Evolutionary conservation across 2,113 vertebrate genomes (phyloP).

Genomic region (Acrocephalus arundinaceus): DNA sequence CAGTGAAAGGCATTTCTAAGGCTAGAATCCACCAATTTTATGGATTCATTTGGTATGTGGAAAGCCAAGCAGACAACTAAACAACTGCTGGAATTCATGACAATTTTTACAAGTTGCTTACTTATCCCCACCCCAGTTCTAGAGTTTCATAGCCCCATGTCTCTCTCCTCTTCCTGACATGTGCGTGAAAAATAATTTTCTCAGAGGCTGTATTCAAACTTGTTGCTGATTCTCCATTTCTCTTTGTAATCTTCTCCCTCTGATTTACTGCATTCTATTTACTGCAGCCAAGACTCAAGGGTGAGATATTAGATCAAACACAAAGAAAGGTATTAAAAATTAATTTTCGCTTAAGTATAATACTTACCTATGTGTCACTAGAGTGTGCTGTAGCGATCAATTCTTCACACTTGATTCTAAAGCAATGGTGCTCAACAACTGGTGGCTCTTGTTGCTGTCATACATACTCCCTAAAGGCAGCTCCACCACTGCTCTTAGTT

Average conservation of each 20-base stretch:
- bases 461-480: neutral
- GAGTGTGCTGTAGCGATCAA: fast-evolving
- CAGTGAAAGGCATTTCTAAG: neutral
- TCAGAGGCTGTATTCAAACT: neutral
- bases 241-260: neutral
- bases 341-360: neutral
- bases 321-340: neutral
- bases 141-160: neutral
- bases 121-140: neutral
- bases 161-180: neutral
- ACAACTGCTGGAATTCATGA: neutral
- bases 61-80: neutral
- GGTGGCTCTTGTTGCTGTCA: neutral
- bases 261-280: neutral
- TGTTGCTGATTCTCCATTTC: neutral
- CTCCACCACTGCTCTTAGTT: neutral
- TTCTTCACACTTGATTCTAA: neutral
- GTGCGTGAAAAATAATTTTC: neutral
- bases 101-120: neutral
- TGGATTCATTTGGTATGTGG: neutral
- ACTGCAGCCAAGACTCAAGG: neutral
- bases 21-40: neutral
- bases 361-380: neutral
- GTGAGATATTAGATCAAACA: neutral
- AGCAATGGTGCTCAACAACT: neutral